A percentile compares a stretch with the other conserved stretches of the same genome.
Evolutionary conservation across 2,113 vertebrate species (phyloP).

Genomic region (Hippoglossus stenolepis): DNA sequence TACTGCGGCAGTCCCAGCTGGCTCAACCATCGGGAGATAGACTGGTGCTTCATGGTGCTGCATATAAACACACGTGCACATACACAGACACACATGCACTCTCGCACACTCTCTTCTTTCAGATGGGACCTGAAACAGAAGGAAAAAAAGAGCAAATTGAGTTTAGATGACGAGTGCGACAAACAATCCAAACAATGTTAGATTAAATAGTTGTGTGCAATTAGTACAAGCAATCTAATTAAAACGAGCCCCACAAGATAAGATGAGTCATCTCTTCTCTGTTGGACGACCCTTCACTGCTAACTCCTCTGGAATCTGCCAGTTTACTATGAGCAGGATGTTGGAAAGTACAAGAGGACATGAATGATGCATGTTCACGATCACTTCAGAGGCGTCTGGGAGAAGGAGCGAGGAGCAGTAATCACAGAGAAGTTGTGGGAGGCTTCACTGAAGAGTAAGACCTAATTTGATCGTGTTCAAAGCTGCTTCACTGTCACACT

Average conservation of each 20-base stretch:
- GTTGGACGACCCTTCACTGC: slow-evolving; percentile 8
- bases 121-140: slow-evolving; percentile 36
- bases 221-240: too few species aligned
- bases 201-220: background rate
- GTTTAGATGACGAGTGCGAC: background rate
- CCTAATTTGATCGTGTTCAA: too few species aligned
- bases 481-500: too few species aligned
- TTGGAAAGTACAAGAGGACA: slow-evolving; percentile 7
- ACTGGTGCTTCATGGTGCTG: slow-evolving; percentile 82
- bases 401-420: background rate
- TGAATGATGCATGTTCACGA: slow-evolving; percentile 10
- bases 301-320: slow-evolving; percentile 36
- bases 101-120: background rate
- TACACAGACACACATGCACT: too few species aligned
- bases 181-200: background rate
- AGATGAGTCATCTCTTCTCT: background rate
- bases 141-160: background rate
- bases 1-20: slow-evolving; percentile 85
- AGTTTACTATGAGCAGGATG: slow-evolving; percentile 19
- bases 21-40: slow-evolving; percentile 84
- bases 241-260: too few species aligned
- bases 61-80: slow-evolving; percentile 10
- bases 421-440: background rate
- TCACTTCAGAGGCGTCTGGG: background rate
- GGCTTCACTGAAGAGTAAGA: background rate